Percentiles rank a stretch among this genome's conserved stretches.
phyloP scores from a whole-genome alignment of 2,888 invertebrate genomes.

The Oligia fasciuncula region DNA sequence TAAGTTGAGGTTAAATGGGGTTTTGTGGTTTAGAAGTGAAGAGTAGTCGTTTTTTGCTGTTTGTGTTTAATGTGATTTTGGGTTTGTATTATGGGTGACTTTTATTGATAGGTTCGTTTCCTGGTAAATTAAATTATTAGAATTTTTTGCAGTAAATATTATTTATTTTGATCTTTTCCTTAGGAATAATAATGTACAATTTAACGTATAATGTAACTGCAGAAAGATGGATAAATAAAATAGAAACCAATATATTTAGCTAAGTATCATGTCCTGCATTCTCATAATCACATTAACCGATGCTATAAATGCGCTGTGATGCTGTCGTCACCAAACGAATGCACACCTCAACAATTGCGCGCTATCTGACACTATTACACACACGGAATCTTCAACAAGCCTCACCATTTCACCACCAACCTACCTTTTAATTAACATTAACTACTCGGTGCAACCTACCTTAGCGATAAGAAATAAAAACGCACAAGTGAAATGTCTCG shows the following conservation, averaged over 20 bases:
- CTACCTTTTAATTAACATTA: conserved; percentile 41
- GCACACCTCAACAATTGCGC: neutral
- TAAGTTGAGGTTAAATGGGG: conserved; percentile 44
- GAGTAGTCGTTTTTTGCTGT: conserved; percentile 2
- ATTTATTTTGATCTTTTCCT: neutral
- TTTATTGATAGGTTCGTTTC: neutral
- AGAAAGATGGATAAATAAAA: neutral
- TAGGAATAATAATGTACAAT: neutral
- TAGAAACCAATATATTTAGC: neutral
- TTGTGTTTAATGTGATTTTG: neutral
- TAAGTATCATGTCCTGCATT: neutral
- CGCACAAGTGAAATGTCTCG: conserved; percentile 82
- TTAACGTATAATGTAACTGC: too few relatives aligned
- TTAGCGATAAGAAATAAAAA: conserved; percentile 69
- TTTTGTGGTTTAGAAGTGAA: conserved; percentile 42
- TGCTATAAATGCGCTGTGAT: neutral
- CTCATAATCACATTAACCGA: neutral
- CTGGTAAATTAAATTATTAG: neutral
- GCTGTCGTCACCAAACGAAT: neutral
- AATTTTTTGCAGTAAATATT: neutral
- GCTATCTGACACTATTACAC: neutral
- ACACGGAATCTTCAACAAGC: neutral
- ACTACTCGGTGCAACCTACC: conserved; percentile 56
- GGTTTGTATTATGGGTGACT: neutral
- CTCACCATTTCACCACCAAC: conserved; percentile 10